Evolutionary conservation across 2,113 vertebrate species (phyloP), one percentile per base, ranked within the genome.

Genomic region (Actenoides hombroni): DNA sequence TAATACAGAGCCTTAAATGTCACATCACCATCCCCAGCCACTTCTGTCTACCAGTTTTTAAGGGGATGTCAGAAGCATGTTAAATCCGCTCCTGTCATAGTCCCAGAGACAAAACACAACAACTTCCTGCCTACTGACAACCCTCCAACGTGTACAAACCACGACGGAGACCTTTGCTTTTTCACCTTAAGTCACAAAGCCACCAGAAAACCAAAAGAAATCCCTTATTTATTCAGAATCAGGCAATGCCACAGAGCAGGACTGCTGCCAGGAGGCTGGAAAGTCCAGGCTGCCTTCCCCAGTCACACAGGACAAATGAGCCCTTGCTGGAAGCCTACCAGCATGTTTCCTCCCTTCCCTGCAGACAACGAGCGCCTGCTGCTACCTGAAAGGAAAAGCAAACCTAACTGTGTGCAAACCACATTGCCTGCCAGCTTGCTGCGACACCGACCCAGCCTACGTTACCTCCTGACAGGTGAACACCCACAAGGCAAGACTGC

Each of bases 401-500:
- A 91, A 88, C 71, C 77, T 8, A 56, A 53, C 40, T 26, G 39
- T 1, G 9, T 59, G 71, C 79, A 40, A 93, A 53, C 48, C 80
- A 90, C 74, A 68, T 11, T 6, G 29, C 54, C 48, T 24, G 5
- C 16, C 70, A 93, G 78, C 88, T 35, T 80, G 53, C 95, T 88
- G 89, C 8, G 15, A 86, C 83, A 86, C 68, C 83, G 70, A 14
- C 44, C 24, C 63, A 64, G 71, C 59, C 76, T n/a, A 44, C 0
- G 5, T 16, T 85, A 56, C 78, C 67, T 93, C 79, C 92, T 57
- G 68, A 81, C 44, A 88, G 56, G 51, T 60, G 68, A 94, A 83
- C 88, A 81, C 83, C 88, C 94, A 95, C 81, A 25, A 94, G 74
- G 65, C 83, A 83, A 87, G 67, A 26, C 67, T 35, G 84, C 53